Conservation (phyloP, 2,888 invertebrate genomes). For the Lasiommata megera region DNA sequence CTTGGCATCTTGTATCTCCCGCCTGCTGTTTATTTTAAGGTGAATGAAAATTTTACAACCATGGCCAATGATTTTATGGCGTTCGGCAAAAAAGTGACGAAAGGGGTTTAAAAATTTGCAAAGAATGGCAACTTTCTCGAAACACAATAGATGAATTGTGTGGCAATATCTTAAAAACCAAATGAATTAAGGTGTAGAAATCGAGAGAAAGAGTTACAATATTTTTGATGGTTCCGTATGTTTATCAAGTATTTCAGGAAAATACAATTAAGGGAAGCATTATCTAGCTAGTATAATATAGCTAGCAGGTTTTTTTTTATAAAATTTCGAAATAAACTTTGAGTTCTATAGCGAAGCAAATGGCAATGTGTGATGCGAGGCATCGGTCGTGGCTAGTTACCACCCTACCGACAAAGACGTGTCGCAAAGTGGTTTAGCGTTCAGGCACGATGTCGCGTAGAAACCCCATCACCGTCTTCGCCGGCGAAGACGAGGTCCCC, state of each 20-base stretch:
- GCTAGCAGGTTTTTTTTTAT: too few relatives aligned
- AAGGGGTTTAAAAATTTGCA: slow-evolving; percentile 63
- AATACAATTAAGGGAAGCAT: too few relatives aligned
- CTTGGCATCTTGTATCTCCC: slow-evolving; percentile 1
- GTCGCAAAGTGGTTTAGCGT: too few relatives aligned
- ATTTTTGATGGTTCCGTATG: slow-evolving; percentile 15
- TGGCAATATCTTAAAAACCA: slow-evolving; percentile 14
- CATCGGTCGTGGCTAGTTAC: too few relatives aligned
- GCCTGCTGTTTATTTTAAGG: slow-evolving; percentile 8
- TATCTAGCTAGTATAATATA: too few relatives aligned
- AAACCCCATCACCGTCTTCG: too few relatives aligned
- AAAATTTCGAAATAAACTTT: too few relatives aligned
- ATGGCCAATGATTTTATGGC: slow-evolving; percentile 33
- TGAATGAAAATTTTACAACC: slow-evolving; percentile 16
- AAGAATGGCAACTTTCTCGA: slow-evolving; percentile 62
- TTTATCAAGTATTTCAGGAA: background rate
- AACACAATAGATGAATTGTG: slow-evolving; percentile 48
- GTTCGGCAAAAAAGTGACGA: slow-evolving; percentile 44
- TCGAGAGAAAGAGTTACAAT: slow-evolving; percentile 1
- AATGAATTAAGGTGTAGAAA: slow-evolving; percentile 50
- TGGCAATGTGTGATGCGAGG: too few relatives aligned
- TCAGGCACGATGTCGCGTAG: too few relatives aligned
- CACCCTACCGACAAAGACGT: too few relatives aligned
- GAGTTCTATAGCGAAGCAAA: too few relatives aligned
- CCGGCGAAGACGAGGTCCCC: too few relatives aligned